Evolutionary conservation across 2,797 vertebrate genomes (phyloP), one percentile per base, ranked within the genome.

Genomic region (Oryzias sinensis): DNA sequence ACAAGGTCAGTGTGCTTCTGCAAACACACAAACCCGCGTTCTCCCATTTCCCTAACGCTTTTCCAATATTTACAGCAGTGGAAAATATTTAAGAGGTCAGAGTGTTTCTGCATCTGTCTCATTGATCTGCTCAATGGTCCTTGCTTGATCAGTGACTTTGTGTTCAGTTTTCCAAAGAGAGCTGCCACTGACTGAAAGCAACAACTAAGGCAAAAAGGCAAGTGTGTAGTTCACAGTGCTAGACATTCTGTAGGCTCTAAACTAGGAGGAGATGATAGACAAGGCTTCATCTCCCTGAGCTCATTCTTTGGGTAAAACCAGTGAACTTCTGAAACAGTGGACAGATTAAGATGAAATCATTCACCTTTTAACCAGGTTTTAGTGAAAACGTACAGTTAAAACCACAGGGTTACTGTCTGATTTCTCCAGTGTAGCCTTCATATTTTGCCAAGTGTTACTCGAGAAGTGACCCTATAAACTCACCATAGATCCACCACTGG

Each of bases 401-500:
- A 37, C 11, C 33, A 37, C 11, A 37, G 33, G 33, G 33, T 37
- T 37, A 37, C 33, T 11, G 33, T 13, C 11, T 37, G 9, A 11
- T 3, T 37, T 37, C 33, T 37, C 33, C 33, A 37, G 33, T 11
- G 33, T 3, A 37, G 2, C 33, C 33, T 37, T 3, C 9, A 3
- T 4, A 13, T 37, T 13, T 37, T 13, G 9, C 33, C 9, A 37
- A 11, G 3, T 37, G 11, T 24, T n/a, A 43, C 11, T 6, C 43
- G 44, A 25, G 7, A 5, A 29, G 11, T 49, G 16, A 24, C 6
- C 16, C 43, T 14, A 13, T 47, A 27, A 66, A 87, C 93, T 84
- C 87, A 98, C 97, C 70, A 89, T 87, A 78, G 83, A 83, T 74
- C 90, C 93, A 71, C 74, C 81, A 72, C 93, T 94, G 53, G 93